Conservation (phyloP, 2,797 vertebrate species). For the Hippoglossus hippoglossus region DNA sequence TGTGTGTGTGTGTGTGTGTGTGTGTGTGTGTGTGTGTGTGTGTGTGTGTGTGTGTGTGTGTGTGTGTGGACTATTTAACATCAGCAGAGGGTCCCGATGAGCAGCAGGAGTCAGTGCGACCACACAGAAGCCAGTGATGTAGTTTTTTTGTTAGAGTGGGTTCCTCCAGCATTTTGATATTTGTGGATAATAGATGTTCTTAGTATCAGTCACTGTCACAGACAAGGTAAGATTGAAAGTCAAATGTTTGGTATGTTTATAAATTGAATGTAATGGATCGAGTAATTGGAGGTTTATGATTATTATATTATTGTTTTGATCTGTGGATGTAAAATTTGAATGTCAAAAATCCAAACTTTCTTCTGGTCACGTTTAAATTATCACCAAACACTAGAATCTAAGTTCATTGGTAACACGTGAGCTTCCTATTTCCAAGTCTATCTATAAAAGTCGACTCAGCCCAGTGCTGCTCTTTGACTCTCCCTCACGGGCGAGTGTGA, state of each 20-base stretch:
- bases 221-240: slow-evolving; percentile 58
- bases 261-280: too few relatives aligned
- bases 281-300: too few relatives aligned
- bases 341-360: too few relatives aligned
- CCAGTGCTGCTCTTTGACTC: slow-evolving; percentile 45
- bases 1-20: slow-evolving; percentile 16
- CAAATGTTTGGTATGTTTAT: not conserved
- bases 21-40: slow-evolving; percentile 24
- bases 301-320: too few relatives aligned
- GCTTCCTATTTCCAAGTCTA: slow-evolving; percentile 13
- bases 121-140: slow-evolving; percentile 12
- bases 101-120: slow-evolving; percentile 31
- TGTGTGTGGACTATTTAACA: slow-evolving; percentile 52
- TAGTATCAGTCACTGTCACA: slow-evolving; percentile 3
- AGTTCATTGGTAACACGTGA: not conserved
- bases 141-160: not conserved
- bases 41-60: slow-evolving; percentile 18
- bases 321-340: not conserved
- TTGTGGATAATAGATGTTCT: slow-evolving; percentile 12
- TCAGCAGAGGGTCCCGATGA: slow-evolving; percentile 27
- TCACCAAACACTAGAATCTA: not conserved
- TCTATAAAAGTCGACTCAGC: not conserved
- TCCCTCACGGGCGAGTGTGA: slow-evolving; percentile 23
- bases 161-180: slow-evolving; percentile 12
- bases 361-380: not conserved